Base-by-base conservation (phyloP, 2,888 invertebrate species). In the Ommatoiulus sabulosus region DNA sequence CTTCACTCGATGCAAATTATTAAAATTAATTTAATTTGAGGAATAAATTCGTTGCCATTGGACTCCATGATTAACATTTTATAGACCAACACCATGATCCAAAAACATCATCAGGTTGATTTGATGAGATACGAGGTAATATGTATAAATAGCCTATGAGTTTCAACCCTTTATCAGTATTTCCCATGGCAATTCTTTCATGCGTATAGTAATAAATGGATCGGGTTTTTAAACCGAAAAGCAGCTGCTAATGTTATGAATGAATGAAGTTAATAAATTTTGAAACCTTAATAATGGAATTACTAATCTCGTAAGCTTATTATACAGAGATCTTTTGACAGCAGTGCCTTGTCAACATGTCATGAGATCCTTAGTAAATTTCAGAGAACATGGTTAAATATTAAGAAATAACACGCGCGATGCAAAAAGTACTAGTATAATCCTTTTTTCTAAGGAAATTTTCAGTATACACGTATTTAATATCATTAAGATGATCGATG, bases 291-390 rank as follows among this genome's bases (percentile, higher is more conserved):
- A 63, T 15, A 63, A 63, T n/a, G 63, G 17, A 63, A 63, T 63
- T 63, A n/a, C n/a, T n/a, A 63, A 63, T 63, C 17, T 63, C 17
- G 63, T 63, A 63, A n/a, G 63, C 63, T 63, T 63, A 17, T 63
- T 63, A n/a, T n/a, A 63, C n/a, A n/a, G n/a, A 63, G 5, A n/a
- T 63, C 17, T 63, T 15, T n/a, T 15, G n/a, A 6, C 17, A n/a
- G n/a, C n/a, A n/a, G 63, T 63, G n/a, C n/a, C 52, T 3, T n/a
- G n/a, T 15, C 63, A 63, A 17, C 63, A n/a, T 63, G 52, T 52
- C 15, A 52, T 52, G 15, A 52, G 52, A 52, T 52, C 10, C 15
- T 52, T 52, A 52, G 52, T 52, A 52, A 3, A 52, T 7, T 52
- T 15, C 52, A 52, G 52, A 52, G 10, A 52, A 15, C 8, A 8